Percentiles rank a stretch among this genome's conserved stretches.
Conservation (phyloP, 2,113 vertebrate species). For the Indicator indicator region DNA sequence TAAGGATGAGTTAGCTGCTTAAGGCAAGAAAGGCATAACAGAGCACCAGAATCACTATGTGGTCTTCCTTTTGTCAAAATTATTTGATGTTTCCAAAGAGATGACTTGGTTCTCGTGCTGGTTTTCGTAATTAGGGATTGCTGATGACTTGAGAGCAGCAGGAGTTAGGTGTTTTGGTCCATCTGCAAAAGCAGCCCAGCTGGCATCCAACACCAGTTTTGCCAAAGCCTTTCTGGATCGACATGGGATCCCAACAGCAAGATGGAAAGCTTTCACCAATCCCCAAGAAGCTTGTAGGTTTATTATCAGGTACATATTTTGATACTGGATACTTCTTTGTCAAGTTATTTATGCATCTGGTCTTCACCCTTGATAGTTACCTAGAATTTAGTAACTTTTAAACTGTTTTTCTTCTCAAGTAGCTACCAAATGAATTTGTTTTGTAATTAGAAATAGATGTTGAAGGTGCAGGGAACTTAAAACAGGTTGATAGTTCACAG, state of each 20-base stretch:
- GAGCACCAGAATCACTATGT: rapidly evolving
- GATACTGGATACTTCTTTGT: background rate
- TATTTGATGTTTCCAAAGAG: background rate
- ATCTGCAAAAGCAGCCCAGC: slow-evolving; percentile 81
- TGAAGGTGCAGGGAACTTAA: background rate
- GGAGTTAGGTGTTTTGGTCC: slow-evolving; percentile 88
- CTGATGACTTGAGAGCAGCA: slow-evolving; percentile 82
- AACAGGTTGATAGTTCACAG: background rate
- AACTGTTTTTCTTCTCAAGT: background rate
- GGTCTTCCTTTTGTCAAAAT: background rate
- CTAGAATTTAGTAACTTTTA: background rate
- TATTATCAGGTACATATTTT: slow-evolving; percentile 78
- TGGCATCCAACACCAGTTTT: slow-evolving; percentile 84
- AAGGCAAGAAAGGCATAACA: background rate
- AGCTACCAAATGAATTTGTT: background rate
- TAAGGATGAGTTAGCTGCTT: background rate
- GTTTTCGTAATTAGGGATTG: slow-evolving; percentile 76
- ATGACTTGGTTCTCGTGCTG: background rate
- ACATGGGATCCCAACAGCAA: slow-evolving; percentile 83
- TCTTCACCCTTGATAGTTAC: background rate
- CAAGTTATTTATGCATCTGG: too few relatives aligned
- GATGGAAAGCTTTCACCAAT: slow-evolving; percentile 83
- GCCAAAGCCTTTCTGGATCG: slow-evolving; percentile 88
- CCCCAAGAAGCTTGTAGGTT: slow-evolving; percentile 82
- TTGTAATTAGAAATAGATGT: background rate